Base-by-base conservation (phyloP, 2,888 invertebrate species). In the Heteropelma amictum region DNA sequence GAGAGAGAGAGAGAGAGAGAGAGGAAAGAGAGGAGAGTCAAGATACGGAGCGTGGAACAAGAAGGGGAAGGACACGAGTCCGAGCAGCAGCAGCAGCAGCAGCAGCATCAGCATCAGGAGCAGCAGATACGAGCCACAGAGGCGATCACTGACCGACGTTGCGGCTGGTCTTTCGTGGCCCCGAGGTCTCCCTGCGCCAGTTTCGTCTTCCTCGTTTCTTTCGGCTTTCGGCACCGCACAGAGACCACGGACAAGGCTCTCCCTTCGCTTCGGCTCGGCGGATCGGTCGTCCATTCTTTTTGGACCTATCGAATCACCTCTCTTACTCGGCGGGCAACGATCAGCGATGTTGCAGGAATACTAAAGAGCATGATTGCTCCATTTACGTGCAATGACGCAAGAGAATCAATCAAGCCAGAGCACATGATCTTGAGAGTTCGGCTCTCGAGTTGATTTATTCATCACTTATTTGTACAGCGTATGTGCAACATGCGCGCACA, bases 111-210 rank as follows among this genome's bases (percentile, higher is more conserved):
- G 77, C 60, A 78, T 77, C 79, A 12, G 23, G 45, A 79, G 58
- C 23, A 49, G 68, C 54, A 68, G 73, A 68, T 68, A 73, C 63
- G 73, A 68, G 63, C 61, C 67, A 54, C 54, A 70, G 83, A 78
- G 78, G 82, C 84, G 84, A 84, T 84, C 84, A 84, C 82, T 84
- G 84, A 84, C 83, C 84, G 84, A 72, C 63, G 64, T 70, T 64
- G 82, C 78, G 83, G 80, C 81, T 64, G 79, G 79, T 80, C 78
- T 82, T 79, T 79, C 76, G 79, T 82, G 77, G 82, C 82, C 82
- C 45, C 51, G 63, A 45, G 60, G 49, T 30, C 51, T 64, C 64
- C 58, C 60, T 38, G 68, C 35, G 58, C 28, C 49, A 21, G 28
- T 26, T 10, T 53, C 72, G 19, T 63, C 38, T 14, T 51, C 33